phyloP scores from a whole-genome alignment of 2,113 vertebrate species.

The Rhombomys opimus region DNA sequence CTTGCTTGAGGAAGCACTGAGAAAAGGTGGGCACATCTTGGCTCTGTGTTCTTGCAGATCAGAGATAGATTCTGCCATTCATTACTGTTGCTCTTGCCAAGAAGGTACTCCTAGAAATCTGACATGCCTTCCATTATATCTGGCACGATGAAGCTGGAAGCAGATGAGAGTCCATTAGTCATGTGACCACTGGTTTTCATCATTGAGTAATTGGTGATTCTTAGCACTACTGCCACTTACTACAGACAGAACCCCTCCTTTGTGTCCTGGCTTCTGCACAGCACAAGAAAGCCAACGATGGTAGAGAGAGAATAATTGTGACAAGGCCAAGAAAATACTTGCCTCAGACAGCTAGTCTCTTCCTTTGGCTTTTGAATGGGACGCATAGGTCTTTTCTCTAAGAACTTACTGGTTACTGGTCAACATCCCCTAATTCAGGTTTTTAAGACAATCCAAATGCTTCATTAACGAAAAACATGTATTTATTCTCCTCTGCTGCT shows the following conservation, averaged over 20 bases:
- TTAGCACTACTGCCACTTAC: slow-evolving; percentile 24
- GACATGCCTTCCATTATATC: slow-evolving; percentile 56
- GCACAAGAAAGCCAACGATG: not conserved
- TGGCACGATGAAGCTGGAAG: slow-evolving; percentile 63
- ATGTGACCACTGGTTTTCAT: slow-evolving; percentile 49
- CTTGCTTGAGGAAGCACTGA: not conserved
- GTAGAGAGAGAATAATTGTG: not conserved
- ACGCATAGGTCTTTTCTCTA: slow-evolving; percentile 2
- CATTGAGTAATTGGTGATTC: slow-evolving; percentile 58
- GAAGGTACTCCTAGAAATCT: slow-evolving; percentile 42
- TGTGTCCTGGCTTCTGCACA: slow-evolving; percentile 35
- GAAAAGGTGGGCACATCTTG: accelerated
- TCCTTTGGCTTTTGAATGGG: not conserved
- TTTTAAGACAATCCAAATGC: not conserved
- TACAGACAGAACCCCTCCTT: not conserved
- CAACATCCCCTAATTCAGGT: not conserved
- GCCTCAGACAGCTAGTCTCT: not conserved
- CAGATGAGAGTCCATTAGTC: slow-evolving; percentile 77
- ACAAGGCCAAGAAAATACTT: not conserved
- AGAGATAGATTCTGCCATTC: slow-evolving; percentile 43
- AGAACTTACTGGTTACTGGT: not conserved
- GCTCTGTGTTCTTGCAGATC: slow-evolving; percentile 62
- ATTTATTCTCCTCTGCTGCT: not conserved
- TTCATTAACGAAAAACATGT: not conserved
- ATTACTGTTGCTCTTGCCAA: slow-evolving; percentile 2